Percentiles rank a stretch among this genome's conserved stretches.
These are phyloP conservation scores for Misgurnus anguillicaudatus DNA, from an alignment of 2,113 vertebrate species.

Conservation along the genomic window DNA sequence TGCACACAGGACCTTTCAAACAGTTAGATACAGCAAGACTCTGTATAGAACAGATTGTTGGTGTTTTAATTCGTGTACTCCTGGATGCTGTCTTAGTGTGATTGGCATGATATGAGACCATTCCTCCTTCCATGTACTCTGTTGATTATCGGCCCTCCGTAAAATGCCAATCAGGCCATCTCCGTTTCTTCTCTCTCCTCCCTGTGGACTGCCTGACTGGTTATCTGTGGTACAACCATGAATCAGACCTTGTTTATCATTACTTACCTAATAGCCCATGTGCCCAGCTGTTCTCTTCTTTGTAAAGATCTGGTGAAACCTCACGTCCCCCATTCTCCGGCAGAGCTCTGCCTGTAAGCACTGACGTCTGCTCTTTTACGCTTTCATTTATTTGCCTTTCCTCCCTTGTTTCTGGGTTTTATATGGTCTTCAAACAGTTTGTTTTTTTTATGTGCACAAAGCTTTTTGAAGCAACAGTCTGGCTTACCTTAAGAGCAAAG, in stretches of 20 bases:
- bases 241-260: slow-evolving; percentile 68
- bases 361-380: slow-evolving; percentile 23
- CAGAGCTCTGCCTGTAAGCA: background rate
- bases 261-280: slow-evolving; percentile 64
- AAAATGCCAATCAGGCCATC: background rate
- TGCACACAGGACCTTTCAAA: no score
- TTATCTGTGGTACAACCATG: slow-evolving; percentile 59
- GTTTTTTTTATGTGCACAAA: slow-evolving; percentile 7
- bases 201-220: slow-evolving; percentile 28
- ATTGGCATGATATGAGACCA: no score
- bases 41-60: no score
- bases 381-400: slow-evolving; percentile 47
- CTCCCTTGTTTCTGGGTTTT: slow-evolving; percentile 30
- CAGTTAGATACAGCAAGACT: no score
- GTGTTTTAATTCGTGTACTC: no score
- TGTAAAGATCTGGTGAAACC: slow-evolving; percentile 47
- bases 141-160: no score
- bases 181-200: slow-evolving; percentile 43
- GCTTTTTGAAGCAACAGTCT: slow-evolving; percentile 25
- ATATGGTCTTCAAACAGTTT: slow-evolving; percentile 22
- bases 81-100: no score
- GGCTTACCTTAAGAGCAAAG: slow-evolving; percentile 24
- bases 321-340: background rate
- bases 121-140: no score
- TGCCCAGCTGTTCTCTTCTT: slow-evolving; percentile 58